Base-by-base conservation (phyloP, 2,113 vertebrate species). In the Otolemur garnettii region DNA sequence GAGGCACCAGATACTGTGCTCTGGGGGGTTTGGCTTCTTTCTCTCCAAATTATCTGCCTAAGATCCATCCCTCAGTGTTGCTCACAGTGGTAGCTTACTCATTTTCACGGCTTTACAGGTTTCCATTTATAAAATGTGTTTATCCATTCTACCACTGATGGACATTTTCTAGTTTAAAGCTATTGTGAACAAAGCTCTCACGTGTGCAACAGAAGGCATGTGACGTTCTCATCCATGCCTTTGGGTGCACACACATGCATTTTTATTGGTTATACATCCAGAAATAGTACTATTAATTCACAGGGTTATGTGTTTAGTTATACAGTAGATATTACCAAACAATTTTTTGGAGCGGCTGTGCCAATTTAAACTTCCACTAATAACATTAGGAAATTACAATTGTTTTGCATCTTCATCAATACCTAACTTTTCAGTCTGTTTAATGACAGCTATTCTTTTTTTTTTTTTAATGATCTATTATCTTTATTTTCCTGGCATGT, bases 401-500 rank as follows among this genome's bases (percentile, higher is more conserved):
- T 53, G 4, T 5, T 91, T 26, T 13, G 26, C 45, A 79, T 64
- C 35, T 66, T 93, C 59, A 75, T 21, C 68, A 60, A 82, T 3
- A 69, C 38, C 60, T 91, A 94, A 69, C 71, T 15, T 59, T 4
- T 30, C 14, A 22, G 15, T 45, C 38, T 93, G 62, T 57, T 66
- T 66, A 86, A 86, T 79, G 18, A 85, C 15, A 72, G 8, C 35
- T 71, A 6, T 50, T 45, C 57, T 35, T 38, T 38, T 38, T 35
- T 38, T 38, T 38, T 38, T 38, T 91, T 93, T 94, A 95, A 87
- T 88, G 77, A 26, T 59, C 86, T 84, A 57, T 95, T 83, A 80
- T 94, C 62, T 83, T 90, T 91, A 84, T 96, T 97, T 92, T 90
- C 68, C 38, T 87, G 30, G 59, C 42, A 80, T 97, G 50, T 87